Evolutionary conservation across 2,113 vertebrate genomes (phyloP), one percentile per base, ranked within the genome.

Genomic region (Chionomys nivalis): DNA sequence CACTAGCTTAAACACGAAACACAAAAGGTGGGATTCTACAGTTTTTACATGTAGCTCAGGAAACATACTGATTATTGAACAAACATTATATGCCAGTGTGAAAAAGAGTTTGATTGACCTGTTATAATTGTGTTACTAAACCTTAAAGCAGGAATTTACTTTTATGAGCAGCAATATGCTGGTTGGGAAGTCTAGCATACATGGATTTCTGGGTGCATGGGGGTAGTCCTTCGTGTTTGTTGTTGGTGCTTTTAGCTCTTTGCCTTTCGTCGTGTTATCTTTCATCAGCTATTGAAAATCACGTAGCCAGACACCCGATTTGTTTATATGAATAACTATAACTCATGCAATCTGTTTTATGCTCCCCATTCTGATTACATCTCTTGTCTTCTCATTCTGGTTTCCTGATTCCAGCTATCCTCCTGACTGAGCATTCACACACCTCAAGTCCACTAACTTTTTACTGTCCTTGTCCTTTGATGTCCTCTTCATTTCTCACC

Each of bases 81-180:
- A 91, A 61, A 61, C 33, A 82, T 31, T 42, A 26, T 68, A 33
- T 86, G 26, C 28, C 42, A 66, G 31, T 49, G 19, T 21, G 16
- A 61, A 36, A 70, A 36, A 44, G 33, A 4, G 85, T 36, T 70
- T 90, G 42, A 85, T 75, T 89, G 63, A 26, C 39, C 7, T 44
- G 39, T 73, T 83, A 73, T 47, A 90, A 77, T 44, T 85, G 12
- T 63, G 17, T 49, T 85, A 77, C 52, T 93, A 65, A 87, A 94
- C 31, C 90, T 90, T 82, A 63, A 92, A 72, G 87, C 63, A 33
- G 23, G 4, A 65, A 77, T 77, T 94, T 94, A 68, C 14, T 91
- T 94, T 90, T 90, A 83, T 70, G 49, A 66, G 55, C 42, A 82
- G 21, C 82, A 87, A 33, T 33, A n/a, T 91, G 55, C 26, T 21